These are phyloP conservation scores for Hylomyscus alleni DNA, from an alignment of 2,797 vertebrate species.

Conservation along the genomic window DNA sequence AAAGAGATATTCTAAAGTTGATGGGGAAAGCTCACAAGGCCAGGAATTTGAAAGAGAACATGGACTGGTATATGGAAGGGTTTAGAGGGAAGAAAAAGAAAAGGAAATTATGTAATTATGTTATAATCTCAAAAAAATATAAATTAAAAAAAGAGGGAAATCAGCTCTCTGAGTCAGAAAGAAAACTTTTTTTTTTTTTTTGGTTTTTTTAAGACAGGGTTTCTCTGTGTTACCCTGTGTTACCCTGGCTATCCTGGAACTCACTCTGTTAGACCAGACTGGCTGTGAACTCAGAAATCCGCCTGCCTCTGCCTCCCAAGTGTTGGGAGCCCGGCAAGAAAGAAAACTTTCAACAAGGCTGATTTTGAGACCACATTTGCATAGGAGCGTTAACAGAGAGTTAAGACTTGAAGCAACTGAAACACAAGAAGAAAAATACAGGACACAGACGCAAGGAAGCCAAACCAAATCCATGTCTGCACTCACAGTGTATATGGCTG, in stretches of 20 bases:
- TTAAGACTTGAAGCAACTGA: background rate
- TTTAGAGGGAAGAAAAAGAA: background rate
- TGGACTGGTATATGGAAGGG: background rate
- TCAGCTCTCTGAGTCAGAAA: rapidly evolving
- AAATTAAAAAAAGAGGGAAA: background rate
- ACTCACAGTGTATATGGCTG: background rate
- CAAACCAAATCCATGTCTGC: background rate
- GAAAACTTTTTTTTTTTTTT: background rate
- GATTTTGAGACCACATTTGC: rapidly evolving
- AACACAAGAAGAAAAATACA: background rate
- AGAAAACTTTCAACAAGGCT: background rate
- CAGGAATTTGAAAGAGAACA: background rate
- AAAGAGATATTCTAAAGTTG: background rate
- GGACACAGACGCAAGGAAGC: background rate
- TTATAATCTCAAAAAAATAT: background rate
- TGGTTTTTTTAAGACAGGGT: no score
- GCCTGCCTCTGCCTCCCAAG: no score
- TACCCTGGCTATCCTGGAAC: no score
- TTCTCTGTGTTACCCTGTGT: no score
- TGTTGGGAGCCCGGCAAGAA: background rate
- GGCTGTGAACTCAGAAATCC: no score
- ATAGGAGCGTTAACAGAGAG: no score
- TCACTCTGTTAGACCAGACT: no score
- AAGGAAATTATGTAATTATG: background rate
- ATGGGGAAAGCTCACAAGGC: no score